Base-by-base conservation (phyloP, 92 coral and sea anemone species). In the Anthopleura xanthogrammica region DNA sequence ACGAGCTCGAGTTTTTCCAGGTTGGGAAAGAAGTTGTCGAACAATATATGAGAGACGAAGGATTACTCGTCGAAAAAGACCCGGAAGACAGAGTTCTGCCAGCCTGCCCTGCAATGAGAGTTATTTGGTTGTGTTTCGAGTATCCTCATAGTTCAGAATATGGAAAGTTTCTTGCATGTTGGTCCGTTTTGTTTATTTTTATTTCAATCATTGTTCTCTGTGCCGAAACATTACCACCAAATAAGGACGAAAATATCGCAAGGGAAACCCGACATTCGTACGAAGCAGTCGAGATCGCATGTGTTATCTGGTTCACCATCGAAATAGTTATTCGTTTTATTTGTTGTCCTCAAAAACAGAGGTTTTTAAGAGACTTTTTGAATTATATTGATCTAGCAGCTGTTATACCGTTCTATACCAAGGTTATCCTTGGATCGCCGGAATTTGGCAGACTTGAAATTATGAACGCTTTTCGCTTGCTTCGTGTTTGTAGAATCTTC, bases 341-440 rank as follows among this genome's bases (percentile, higher is more conserved):
- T 56, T 94, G 91, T 50, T 91, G 94, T 75, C 98, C 98, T 22
- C 80, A 87, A 73, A 88, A 87, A 75, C 14, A 81, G 56, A 78
- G 75, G 76, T 95, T 95, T 88, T 68, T 89, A 12, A 80, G 54
- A 23, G 87, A 91, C 64, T 60, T 87, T 52, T 82, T 90, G 72
- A 95, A 95, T 66, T n/a, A 90, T 42, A 88, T 95, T 39, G 98
- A 95, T 56, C 76, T 95, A 2, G 92, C 90, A 19, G 90, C 98
- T 20, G 88, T 94, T 72, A 48, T 94, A 60, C 98, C 98, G 77
- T 94, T 88, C 76, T 93, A 89, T 80, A 20, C 87, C 23, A 81
- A 84, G 57, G 60, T 78, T 1, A 77, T 84, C 12, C 41, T 90
- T 60, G 84, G 87, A 12, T 65, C 83, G 6, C 73, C 87, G 4